A percentile compares a stretch with the other conserved stretches of the same genome.
Conservation (phyloP, 2,888 invertebrate species). For the Eulithis prunata region DNA sequence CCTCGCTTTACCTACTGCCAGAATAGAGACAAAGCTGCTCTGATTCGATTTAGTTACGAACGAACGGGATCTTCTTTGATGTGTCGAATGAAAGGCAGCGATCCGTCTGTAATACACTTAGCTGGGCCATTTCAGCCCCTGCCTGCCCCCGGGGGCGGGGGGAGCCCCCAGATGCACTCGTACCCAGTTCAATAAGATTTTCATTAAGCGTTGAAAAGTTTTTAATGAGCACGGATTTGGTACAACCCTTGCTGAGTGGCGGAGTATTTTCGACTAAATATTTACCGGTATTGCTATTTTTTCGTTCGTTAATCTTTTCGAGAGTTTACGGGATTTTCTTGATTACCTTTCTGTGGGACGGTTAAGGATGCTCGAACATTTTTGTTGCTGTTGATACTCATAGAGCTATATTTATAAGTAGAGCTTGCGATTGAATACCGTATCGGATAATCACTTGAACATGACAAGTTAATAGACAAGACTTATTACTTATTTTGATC, state of each 20-base stretch:
- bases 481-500: constrained; percentile 1
- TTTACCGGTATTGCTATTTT: constrained; percentile 37
- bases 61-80: constrained; percentile 81
- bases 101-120: constrained; percentile 83
- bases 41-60: constrained; percentile 80
- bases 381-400: neutral
- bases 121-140: constrained; percentile 75
- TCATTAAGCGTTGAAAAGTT: constrained; percentile 82
- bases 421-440: neutral
- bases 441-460: neutral
- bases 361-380: constrained; percentile 2
- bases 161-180: constrained; percentile 64
- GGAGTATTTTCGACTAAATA: constrained; percentile 44
- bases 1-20: constrained; percentile 62
- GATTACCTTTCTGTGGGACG: constrained; percentile 17
- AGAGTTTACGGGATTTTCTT: constrained; percentile 22
- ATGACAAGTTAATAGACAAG: neutral
- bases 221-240: constrained; percentile 76
- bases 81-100: constrained; percentile 84
- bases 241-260: constrained; percentile 58
- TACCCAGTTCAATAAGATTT: constrained; percentile 79
- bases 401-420: neutral
- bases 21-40: constrained; percentile 76
- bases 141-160: constrained; percentile 39
- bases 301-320: constrained; percentile 26